Evolutionary conservation across 2,113 vertebrate genomes (phyloP), one percentile per base, ranked within the genome.

Genomic region (Hassar affinis): DNA sequence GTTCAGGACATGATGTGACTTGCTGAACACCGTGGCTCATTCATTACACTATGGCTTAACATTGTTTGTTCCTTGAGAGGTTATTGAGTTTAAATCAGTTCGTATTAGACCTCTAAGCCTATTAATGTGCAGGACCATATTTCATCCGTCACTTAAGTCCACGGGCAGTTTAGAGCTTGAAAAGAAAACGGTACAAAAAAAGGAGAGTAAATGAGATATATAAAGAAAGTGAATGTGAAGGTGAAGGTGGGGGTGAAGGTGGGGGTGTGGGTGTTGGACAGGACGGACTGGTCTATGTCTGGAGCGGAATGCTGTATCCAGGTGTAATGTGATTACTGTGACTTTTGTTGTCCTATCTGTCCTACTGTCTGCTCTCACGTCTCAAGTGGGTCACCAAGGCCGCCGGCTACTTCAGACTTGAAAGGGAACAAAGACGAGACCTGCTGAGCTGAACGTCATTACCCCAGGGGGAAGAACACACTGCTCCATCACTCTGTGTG

Each of bases 321-420:
- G 64, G 79, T 89, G 87, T 88, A 87, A 89, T 90, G 87, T 64
- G 87, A 90, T 90, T 59, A 80, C 54, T 8, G 85, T 88, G 83
- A 76, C 85, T 89, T 92, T 89, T 90, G 86, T 89, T 79, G 79
- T 87, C 3, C 57, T 84, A 2, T 49, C 84, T 86, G 81, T 81
- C 17, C 81, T 52, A 54, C 75, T 57, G 20, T 47, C 64, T 56
- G 45, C 51, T 78, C 7, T 80, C 83, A 12, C 64, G 38, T 84
- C 83, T 49, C 61, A 80, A 45, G 27, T 18, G 35, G 82, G 82
- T 81, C 78, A 79, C 20, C n/a, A 49, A 45, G 27, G 49, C 61
- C 3, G 30, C 74, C 33, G 62, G 17, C 57, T 25, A 59, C 18
- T 33, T 61, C 22, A 49, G n/a, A 64, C 72, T 49, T 64, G 15